Percentiles rank a stretch among this genome's conserved stretches.
Conservation (phyloP, 1,140 invertebrate genomes). For the Gyrodactylus bullatarudis region DNA sequence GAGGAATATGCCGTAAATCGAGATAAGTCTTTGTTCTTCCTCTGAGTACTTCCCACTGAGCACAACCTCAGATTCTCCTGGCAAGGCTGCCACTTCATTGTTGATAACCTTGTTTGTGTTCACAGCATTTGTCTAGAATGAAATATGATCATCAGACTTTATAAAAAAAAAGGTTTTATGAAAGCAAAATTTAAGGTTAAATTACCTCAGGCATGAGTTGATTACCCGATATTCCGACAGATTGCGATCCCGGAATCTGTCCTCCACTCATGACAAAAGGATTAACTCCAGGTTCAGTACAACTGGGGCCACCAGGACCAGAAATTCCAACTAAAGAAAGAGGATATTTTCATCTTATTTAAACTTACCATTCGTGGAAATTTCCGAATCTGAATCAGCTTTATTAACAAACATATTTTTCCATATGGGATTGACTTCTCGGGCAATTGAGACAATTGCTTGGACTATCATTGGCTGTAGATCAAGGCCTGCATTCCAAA, state of each 20-base stretch:
- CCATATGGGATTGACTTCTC: not conserved
- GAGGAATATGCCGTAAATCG: not conserved
- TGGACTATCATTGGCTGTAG: conserved; percentile 70
- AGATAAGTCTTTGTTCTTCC: not conserved
- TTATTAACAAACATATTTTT: not conserved
- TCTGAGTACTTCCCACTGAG: not conserved
- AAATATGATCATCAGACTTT: too few species aligned
- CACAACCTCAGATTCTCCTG: not conserved
- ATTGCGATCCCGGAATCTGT: too few species aligned
- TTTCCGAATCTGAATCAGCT: not conserved
- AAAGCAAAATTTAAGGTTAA: too few species aligned
- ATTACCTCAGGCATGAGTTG: too few species aligned
- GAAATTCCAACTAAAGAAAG: too few species aligned
- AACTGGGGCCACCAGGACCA: too few species aligned
- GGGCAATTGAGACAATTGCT: conserved; percentile 45
- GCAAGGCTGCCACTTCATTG: not conserved
- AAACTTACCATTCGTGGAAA: not conserved
- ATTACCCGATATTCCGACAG: too few species aligned
- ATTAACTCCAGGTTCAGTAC: too few species aligned
- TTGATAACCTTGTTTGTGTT: not conserved
- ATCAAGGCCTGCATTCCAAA: conserved; percentile 31
- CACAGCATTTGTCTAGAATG: too few species aligned
- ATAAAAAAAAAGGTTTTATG: too few species aligned
- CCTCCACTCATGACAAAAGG: too few species aligned
- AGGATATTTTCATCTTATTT: too few species aligned